Evolutionary conservation across 1,140 invertebrate species (phyloP).

Genomic region (Trissolcus basalis): DNA sequence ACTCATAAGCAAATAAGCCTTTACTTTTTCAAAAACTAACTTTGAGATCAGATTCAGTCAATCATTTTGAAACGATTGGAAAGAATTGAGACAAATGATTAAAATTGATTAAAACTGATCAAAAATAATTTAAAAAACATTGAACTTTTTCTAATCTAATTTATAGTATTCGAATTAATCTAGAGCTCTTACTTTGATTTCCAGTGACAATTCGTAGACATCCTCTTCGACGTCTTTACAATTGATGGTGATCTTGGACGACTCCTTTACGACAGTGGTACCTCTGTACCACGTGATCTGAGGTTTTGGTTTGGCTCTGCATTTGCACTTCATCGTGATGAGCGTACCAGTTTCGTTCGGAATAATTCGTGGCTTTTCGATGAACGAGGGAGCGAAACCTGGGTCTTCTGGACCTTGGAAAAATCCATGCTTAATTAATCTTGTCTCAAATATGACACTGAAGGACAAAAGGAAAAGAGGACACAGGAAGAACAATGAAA

Average conservation of each 20-base stretch:
- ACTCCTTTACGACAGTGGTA: slow-evolving; percentile 88
- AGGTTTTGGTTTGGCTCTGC: slow-evolving; percentile 93
- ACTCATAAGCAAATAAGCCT: no score
- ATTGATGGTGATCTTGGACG: slow-evolving; percentile 90
- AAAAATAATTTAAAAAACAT: slow-evolving; percentile 57
- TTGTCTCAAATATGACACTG: slow-evolving; percentile 4
- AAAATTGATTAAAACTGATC: no score
- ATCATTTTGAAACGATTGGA: no score
- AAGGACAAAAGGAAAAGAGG: no score
- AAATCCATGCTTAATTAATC: slow-evolving; percentile 67
- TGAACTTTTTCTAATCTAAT: background rate
- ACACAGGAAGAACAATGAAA: no score
- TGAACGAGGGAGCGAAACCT: slow-evolving; percentile 94
- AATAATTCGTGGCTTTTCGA: slow-evolving; percentile 97
- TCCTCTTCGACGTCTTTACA: slow-evolving; percentile 86
- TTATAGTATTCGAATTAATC: background rate
- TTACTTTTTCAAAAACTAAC: no score
- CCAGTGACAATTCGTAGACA: slow-evolving; percentile 90
- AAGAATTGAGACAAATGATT: no score
- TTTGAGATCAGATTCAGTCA: no score
- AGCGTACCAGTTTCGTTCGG: slow-evolving; percentile 96
- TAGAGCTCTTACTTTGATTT: slow-evolving; percentile 84
- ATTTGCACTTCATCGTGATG: slow-evolving; percentile 96
- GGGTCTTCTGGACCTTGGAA: slow-evolving; percentile 90
- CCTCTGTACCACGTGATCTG: slow-evolving; percentile 94